phyloP scores from a whole-genome alignment of 2,797 vertebrate species.

The Limosa lapponica region DNA sequence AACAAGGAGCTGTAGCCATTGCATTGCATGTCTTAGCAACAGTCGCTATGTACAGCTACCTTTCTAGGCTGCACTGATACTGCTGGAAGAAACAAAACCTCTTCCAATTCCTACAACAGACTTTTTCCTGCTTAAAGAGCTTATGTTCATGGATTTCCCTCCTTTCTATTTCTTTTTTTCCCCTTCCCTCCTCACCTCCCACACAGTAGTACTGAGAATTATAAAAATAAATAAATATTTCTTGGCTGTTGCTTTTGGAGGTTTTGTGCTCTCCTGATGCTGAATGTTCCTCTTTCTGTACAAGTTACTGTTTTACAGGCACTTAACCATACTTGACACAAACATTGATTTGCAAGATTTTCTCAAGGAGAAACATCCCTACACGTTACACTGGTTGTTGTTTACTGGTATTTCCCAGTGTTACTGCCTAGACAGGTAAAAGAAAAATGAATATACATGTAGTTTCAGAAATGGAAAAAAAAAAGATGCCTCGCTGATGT shows the following conservation, averaged over 20 bases:
- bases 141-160: neutral
- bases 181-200: neutral
- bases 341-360: neutral
- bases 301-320: neutral
- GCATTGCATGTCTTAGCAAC: rapidly evolving
- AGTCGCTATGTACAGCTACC: rapidly evolving
- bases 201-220: neutral
- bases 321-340: neutral
- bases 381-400: neutral
- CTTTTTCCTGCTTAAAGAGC: neutral
- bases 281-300: neutral
- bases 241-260: neutral
- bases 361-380: neutral
- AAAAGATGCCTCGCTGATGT: neutral
- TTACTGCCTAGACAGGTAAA: neutral
- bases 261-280: neutral
- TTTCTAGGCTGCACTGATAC: neutral
- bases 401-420: neutral
- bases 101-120: neutral
- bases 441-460: neutral
- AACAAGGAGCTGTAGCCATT: rapidly evolving
- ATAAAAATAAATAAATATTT: too few species aligned
- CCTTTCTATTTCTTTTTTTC: rapidly evolving
- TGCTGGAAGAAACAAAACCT: neutral
- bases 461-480: neutral